phyloP scores from a whole-genome alignment of 1,140 invertebrate species.

The Meloidogyne chitwoodi region DNA sequence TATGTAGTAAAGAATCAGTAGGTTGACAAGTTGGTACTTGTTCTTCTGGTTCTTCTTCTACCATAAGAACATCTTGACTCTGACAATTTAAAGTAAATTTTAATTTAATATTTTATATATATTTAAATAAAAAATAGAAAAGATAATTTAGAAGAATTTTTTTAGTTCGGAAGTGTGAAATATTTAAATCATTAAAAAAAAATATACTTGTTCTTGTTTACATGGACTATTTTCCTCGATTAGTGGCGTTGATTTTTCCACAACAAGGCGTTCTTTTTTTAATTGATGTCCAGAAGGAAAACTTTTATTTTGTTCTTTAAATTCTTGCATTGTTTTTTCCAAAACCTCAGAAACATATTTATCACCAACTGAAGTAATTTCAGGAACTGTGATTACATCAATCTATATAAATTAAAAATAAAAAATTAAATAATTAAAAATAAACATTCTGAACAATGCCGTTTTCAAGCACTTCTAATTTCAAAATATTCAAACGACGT shows the following conservation, averaged over 20 bases:
- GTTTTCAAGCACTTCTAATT: conserved; percentile 34
- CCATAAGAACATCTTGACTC: background rate
- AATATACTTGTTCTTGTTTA: background rate
- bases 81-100: background rate
- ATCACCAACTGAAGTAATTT: conserved; percentile 29
- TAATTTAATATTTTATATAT: too few relatives aligned
- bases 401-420: conserved; percentile 20
- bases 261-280: conserved; percentile 7
- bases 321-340: conserved; percentile 36
- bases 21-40: background rate
- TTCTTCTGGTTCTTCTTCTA: conserved; percentile 5
- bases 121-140: too few relatives aligned
- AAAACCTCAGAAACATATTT: conserved; percentile 30
- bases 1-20: background rate
- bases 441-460: conserved; percentile 24
- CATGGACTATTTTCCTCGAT: background rate
- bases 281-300: conserved; percentile 45
- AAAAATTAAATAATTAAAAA: background rate
- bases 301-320: conserved; percentile 39
- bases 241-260: background rate
- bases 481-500: conserved; percentile 28
- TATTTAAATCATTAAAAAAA: background rate
- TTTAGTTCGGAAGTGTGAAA: too few relatives aligned
- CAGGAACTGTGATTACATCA: conserved; percentile 29
- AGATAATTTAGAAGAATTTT: too few relatives aligned